Conservation (phyloP, 2,888 invertebrate species). For the Macrosiphum euphorbiae region DNA sequence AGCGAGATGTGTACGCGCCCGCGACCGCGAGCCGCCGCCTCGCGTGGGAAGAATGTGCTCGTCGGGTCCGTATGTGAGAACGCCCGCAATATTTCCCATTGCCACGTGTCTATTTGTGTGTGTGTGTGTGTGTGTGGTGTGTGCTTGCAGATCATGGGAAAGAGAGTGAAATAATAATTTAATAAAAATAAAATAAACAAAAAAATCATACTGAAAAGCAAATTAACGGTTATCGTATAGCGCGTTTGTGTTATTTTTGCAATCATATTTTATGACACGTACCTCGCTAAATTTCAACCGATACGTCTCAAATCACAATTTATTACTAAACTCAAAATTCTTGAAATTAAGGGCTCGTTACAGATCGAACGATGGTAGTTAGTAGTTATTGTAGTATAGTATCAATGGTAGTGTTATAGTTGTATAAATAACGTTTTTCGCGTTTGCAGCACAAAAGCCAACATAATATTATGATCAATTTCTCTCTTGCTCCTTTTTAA, state of each 20-base stretch:
- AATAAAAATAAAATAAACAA: not conserved
- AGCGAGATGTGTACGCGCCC: not conserved
- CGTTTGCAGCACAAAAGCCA: too few relatives aligned
- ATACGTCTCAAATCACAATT: not conserved
- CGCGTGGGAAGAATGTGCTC: slow-evolving; percentile 52
- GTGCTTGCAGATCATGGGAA: slow-evolving; percentile 26
- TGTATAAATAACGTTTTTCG: too few relatives aligned
- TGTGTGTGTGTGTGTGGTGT: slow-evolving; percentile 8
- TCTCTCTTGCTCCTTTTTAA: too few relatives aligned
- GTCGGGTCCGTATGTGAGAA: slow-evolving; percentile 12
- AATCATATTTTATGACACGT: not conserved
- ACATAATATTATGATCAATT: too few relatives aligned
- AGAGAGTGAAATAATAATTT: not conserved
- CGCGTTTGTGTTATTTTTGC: not conserved
- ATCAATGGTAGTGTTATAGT: too few relatives aligned
- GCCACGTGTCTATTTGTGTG: not conserved
- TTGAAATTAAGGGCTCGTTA: too few relatives aligned
- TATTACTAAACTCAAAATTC: too few relatives aligned
- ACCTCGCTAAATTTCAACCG: not conserved
- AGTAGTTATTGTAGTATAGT: too few relatives aligned
- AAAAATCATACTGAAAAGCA: not conserved
- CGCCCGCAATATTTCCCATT: slow-evolving; percentile 37
- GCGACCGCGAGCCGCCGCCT: not conserved
- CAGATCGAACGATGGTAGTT: too few relatives aligned
- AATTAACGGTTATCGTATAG: not conserved